phyloP scores from a whole-genome alignment of 2,797 vertebrate species.

The Melanotaenia maccullochi region DNA sequence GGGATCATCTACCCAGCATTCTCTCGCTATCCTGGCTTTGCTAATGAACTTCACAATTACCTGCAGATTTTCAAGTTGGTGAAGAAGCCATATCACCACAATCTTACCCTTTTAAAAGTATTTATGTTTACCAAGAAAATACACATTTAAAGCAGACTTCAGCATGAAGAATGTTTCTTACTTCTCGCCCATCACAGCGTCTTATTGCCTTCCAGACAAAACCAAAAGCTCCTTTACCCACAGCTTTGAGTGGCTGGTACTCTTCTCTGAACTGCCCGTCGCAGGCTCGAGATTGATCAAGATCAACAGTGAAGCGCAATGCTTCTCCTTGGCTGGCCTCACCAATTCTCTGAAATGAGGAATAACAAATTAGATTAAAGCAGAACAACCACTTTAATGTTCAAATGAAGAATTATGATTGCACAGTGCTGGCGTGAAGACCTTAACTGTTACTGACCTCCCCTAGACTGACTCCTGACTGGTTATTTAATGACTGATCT shows the following conservation, averaged over 20 bases:
- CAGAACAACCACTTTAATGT: neutral
- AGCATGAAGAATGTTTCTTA: constrained; percentile 58
- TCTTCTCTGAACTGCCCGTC: constrained; percentile 89
- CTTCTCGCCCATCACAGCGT: constrained; percentile 84
- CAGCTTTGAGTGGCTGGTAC: constrained; percentile 85
- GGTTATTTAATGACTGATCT: constrained; percentile 75
- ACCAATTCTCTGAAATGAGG: constrained; percentile 58
- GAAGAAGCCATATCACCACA: neutral
- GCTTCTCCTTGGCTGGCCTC: constrained; percentile 72
- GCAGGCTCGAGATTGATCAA: constrained; percentile 87
- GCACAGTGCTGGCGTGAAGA: too few species aligned
- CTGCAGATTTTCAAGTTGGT: constrained; percentile 65
- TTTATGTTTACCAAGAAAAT: neutral
- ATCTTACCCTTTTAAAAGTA: neutral
- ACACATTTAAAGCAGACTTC: neutral
- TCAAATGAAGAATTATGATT: neutral
- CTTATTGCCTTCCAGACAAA: constrained; percentile 91
- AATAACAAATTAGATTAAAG: neutral
- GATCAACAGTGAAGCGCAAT: constrained; percentile 81
- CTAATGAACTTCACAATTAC: constrained; percentile 95
- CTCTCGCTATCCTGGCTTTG: constrained; percentile 89
- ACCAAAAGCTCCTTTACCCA: constrained; percentile 94
- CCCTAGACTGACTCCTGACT: constrained; percentile 79
- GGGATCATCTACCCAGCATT: constrained; percentile 93
- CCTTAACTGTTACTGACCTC: constrained; percentile 79